These are phyloP conservation scores for Pollenia labialis DNA, from an alignment of 2,888 invertebrate genomes.

Conservation along the genomic window DNA sequence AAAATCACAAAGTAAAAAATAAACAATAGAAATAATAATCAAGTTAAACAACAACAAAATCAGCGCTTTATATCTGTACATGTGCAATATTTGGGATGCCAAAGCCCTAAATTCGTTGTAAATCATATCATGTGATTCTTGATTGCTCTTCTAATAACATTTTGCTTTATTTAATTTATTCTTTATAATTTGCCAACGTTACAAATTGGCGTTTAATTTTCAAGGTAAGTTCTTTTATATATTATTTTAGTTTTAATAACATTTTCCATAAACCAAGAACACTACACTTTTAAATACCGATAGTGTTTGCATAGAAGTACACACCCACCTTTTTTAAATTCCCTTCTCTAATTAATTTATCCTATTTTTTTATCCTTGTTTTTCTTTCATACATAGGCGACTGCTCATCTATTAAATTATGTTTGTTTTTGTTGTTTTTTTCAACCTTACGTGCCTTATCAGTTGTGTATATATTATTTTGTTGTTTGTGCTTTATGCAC, in stretches of 20 bases:
- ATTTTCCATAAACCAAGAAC: neutral
- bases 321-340: slow-evolving; percentile 35
- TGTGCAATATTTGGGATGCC: slow-evolving; percentile 59
- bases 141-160: slow-evolving; percentile 11
- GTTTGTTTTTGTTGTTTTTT: neutral
- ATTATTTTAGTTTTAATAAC: neutral
- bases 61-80: slow-evolving; percentile 1
- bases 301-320: neutral
- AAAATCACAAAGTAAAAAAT: neutral
- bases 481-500: neutral
- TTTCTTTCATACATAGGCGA: neutral
- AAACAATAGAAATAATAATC: neutral
- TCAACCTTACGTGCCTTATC: slow-evolving; percentile 35
- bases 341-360: slow-evolving; percentile 35
- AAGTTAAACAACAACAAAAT: neutral
- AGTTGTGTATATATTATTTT: slow-evolving; percentile 23
- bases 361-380: slow-evolving; percentile 14
- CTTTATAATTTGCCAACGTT: slow-evolving; percentile 66
- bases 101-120: slow-evolving; percentile 47
- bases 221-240: slow-evolving; percentile 58
- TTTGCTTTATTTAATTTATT: slow-evolving; percentile 65
- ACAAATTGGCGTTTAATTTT: slow-evolving; percentile 52
- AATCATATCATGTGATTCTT: slow-evolving; percentile 62
- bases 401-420: neutral
- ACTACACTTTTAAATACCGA: neutral